Base-by-base conservation (phyloP, 2,888 invertebrate species). In the Ceratothoa steindachneri region DNA sequence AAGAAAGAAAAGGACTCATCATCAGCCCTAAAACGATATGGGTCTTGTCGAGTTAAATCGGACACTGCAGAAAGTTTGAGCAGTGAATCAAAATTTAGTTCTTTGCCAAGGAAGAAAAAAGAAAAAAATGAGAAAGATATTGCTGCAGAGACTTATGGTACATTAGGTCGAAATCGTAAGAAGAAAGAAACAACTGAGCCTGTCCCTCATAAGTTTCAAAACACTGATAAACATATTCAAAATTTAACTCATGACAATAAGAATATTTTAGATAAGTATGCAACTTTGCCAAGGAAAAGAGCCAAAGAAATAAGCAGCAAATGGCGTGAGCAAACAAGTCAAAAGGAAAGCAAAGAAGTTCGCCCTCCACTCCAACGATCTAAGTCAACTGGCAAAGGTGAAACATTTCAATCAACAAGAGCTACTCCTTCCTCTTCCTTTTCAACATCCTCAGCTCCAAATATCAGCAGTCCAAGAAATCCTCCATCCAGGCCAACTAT, bases 201-300 rank as follows among this genome's bases (percentile, higher is more conserved):
- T 66, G 19, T 52, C 12, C 2, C 27, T 60, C 12, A 22, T 22
- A n/a, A 55, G 12, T 1, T 51, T 51, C 22, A 24, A 12, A 60
- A 15, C 27, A 41, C 7, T 41, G 60, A 60, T 12, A 60, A 24
- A 60, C 60, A 60, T 60, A n/a, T n/a, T 41, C 31, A 71, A 51
- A 66, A 71, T 12, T 30, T 72, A 0, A 24, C 71, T 2, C 67
- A 75, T 24, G 75, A 75, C 27, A 77, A 30, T 65, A 80, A 80
- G 52, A 65, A 77, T 29, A 77, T 89, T 0, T 86, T 90, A 12
- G 92, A 91, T 82, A 90, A 90, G 81, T 92, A 90, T 81, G 92
- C 90, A 7, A 93, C 93, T 0, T 83, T 93, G 55, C 93, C 93
- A 0, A 87, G 93, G 52, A 87, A 91, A 72, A 87, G 89, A 66